phyloP scores from a whole-genome alignment of 2,113 vertebrate genomes.

The Microtus ochrogaster region DNA sequence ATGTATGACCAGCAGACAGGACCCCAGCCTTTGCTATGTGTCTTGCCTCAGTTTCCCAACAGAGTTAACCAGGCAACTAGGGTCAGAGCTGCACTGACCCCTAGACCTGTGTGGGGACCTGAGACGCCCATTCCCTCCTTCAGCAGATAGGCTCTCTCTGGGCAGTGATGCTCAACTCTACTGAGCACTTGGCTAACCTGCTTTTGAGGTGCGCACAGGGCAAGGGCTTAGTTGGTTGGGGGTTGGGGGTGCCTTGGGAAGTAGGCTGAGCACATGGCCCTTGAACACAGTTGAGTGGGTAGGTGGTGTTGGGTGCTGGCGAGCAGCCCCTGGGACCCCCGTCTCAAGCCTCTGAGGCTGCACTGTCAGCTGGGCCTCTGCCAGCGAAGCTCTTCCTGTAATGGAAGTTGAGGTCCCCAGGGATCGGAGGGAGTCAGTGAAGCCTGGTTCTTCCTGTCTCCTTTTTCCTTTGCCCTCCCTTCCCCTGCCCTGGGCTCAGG shows the following conservation, averaged over 20 bases:
- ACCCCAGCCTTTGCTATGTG: not conserved
- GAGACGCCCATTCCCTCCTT: not conserved
- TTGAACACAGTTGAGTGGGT: not conserved
- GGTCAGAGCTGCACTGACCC: not conserved
- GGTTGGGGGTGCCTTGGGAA: not conserved
- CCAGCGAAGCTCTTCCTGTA: not conserved
- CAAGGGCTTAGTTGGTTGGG: too few relatives aligned
- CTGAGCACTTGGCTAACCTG: not conserved
- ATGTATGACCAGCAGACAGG: not conserved
- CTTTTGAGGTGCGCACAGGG: not conserved
- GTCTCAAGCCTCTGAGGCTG: not conserved
- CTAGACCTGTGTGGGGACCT: not conserved
- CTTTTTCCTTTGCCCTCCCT: not conserved
- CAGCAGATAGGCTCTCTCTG: accelerated
- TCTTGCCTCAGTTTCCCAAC: not conserved
- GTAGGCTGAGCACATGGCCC: not conserved
- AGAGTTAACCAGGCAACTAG: not conserved
- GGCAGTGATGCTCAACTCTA: too few relatives aligned
- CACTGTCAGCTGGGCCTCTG: not conserved
- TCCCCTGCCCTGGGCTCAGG: not conserved
- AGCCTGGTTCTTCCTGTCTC: not conserved
- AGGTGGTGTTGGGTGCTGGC: not conserved
- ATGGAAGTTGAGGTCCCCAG: not conserved
- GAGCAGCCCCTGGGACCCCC: not conserved
- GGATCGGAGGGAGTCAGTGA: not conserved